A percentile compares a stretch with the other conserved stretches of the same genome.
phyloP scores from a whole-genome alignment of 2,113 vertebrate genomes.

The Rhinogobius similis region DNA sequence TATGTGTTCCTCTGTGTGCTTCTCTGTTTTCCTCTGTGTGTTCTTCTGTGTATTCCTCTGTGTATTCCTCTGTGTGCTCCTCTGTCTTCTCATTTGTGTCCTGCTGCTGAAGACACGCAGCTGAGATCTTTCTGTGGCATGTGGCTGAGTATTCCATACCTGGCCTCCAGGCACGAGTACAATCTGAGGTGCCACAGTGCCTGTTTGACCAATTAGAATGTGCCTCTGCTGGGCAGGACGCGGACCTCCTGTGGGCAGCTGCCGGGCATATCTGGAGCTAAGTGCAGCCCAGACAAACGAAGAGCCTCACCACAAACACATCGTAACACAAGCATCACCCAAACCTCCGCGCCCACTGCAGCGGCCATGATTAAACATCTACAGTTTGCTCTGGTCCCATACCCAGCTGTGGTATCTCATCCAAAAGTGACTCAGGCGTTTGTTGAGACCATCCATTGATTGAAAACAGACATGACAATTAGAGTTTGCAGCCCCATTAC shows the following conservation, averaged over 20 bases:
- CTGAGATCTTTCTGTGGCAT: constrained; percentile 38
- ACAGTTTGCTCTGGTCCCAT: constrained; percentile 9
- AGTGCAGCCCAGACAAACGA: constrained; percentile 50
- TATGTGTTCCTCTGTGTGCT: constrained; percentile 17
- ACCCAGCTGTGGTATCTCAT: constrained; percentile 24
- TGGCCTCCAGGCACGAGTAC: constrained; percentile 35
- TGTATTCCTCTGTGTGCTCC: background rate
- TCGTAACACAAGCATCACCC: constrained; percentile 41
- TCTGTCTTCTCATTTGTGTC: constrained; percentile 17
- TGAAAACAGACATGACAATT: constrained; percentile 66
- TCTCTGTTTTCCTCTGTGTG: constrained; percentile 27
- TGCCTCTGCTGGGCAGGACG: constrained; percentile 50
- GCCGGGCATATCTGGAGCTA: constrained; percentile 50
- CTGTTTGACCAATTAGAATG: constrained; percentile 58
- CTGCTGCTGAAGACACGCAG: no score
- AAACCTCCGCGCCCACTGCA: constrained; percentile 47
- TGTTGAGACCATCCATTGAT: constrained; percentile 58
- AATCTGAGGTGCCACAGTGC: constrained; percentile 51
- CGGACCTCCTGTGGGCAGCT: constrained; percentile 50
- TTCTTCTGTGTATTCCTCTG: background rate
- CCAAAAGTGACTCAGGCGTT: constrained; percentile 48
- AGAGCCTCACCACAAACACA: constrained; percentile 49
- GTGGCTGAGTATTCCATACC: constrained; percentile 41
- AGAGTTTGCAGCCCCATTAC: constrained; percentile 33
- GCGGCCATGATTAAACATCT: constrained; percentile 39